Conservation (phyloP, 2,888 invertebrate species). For the Matsumyia berberina region DNA sequence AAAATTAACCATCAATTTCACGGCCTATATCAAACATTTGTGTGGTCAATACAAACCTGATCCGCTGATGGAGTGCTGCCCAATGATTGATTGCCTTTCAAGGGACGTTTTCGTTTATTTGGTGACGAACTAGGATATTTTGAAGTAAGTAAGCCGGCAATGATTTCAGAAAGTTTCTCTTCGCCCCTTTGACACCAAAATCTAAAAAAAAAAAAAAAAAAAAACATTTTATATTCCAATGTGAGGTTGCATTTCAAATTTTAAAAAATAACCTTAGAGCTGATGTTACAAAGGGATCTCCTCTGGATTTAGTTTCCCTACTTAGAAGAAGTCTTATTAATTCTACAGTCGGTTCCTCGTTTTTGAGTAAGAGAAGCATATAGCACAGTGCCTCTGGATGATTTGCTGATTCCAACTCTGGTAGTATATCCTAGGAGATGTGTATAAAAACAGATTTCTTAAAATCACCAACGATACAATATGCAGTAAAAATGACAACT, state of each 20-base stretch:
- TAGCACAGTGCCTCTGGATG: conserved; percentile 97
- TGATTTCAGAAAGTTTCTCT: conserved; percentile 93
- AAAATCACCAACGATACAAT: no score
- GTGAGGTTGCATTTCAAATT: background rate
- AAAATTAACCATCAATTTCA: background rate
- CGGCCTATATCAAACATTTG: background rate
- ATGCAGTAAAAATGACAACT: no score
- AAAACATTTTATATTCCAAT: background rate
- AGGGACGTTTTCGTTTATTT: conserved; percentile 94
- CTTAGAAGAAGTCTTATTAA: conserved; percentile 93
- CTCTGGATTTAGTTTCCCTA: conserved; percentile 88
- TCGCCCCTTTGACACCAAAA: conserved; percentile 97
- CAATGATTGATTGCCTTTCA: conserved; percentile 89
- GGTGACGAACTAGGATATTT: conserved; percentile 95
- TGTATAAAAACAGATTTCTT: background rate
- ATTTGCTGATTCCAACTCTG: conserved; percentile 91
- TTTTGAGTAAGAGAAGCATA: conserved; percentile 94
- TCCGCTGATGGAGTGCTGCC: conserved; percentile 91
- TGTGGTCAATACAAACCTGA: conserved; percentile 85
- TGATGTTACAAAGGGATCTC: conserved; percentile 95
- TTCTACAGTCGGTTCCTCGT: conserved; percentile 95
- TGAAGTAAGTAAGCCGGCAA: conserved; percentile 91
- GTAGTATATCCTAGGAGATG: conserved; percentile 84
- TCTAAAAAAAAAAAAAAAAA: conserved; percentile 77
- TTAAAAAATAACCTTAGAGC: conserved; percentile 88